Percentiles rank a stretch among this genome's conserved stretches.
phyloP scores from a whole-genome alignment of 2,888 invertebrate species.

The Exephanes ischioxanthus region DNA sequence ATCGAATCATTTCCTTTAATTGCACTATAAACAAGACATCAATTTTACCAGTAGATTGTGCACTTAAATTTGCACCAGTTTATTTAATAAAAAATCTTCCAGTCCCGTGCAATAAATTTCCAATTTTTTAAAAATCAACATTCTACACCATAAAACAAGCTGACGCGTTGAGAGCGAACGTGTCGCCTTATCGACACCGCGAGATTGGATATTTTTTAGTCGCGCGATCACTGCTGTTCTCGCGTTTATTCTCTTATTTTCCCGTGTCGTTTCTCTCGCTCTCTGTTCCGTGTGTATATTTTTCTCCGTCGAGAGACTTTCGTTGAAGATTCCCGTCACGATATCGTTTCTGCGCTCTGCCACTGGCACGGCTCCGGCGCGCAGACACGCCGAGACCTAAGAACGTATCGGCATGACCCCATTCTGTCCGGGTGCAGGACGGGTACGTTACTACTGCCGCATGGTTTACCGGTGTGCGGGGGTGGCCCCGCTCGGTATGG shows the following conservation, averaged over 20 bases:
- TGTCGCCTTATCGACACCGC: background rate
- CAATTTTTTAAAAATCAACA: too few species aligned
- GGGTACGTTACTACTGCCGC: conserved; percentile 54
- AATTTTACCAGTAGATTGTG: too few species aligned
- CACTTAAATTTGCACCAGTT: too few species aligned
- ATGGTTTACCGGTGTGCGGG: conserved; percentile 18
- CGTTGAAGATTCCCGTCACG: conserved; percentile 58
- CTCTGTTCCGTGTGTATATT: conserved; percentile 16
- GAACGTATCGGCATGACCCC: conserved; percentile 73
- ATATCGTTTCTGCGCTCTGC: conserved; percentile 56
- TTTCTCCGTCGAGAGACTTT: background rate
- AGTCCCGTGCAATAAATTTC: too few species aligned
- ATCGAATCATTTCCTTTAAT: too few species aligned
- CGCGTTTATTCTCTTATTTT: background rate
- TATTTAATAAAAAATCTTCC: too few species aligned
- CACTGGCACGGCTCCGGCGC: background rate
- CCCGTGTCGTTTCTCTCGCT: background rate
- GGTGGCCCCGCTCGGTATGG: background rate
- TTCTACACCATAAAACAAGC: background rate
- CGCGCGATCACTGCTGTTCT: background rate
- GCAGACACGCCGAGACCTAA: conserved; percentile 46
- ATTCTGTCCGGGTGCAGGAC: conserved; percentile 72
- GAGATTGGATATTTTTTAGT: background rate
- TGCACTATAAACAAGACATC: too few species aligned
- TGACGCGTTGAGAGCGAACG: background rate